Evolutionary conservation across 1,140 invertebrate species (phyloP).

Genomic region (Myzus persicae): DNA sequence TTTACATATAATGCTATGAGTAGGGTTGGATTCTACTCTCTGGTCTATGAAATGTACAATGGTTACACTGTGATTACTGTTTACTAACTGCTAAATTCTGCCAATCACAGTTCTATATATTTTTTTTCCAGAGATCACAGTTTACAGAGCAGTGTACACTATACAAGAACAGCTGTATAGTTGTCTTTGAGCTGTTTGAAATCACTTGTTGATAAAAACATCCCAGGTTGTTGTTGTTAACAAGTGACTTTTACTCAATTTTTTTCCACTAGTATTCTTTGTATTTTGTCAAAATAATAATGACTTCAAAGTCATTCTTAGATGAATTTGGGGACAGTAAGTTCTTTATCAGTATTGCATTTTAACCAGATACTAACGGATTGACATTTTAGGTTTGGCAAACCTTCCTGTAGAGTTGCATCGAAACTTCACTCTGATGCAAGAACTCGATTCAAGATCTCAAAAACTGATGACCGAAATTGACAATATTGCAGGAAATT

Average conservation of each 20-base stretch:
- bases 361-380: neutral
- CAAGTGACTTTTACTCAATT: no score
- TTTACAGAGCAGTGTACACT: no score
- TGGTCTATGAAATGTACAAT: no score
- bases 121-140: no score
- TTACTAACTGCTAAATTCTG: no score
- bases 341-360: conserved; percentile 62
- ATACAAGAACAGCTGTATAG: no score
- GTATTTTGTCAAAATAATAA: conserved; percentile 66
- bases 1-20: no score
- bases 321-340: conserved; percentile 95
- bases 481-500: conserved; percentile 86
- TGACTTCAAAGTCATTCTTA: conserved; percentile 92
- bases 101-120: no score
- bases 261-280: neutral
- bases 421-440: conserved; percentile 94
- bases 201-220: neutral
- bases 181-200: no score
- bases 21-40: no score
- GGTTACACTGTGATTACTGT: no score
- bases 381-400: conserved; percentile 78
- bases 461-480: conserved; percentile 90
- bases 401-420: conserved; percentile 92
- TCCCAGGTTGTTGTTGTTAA: neutral
- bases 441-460: conserved; percentile 90